Conservation (phyloP, 2,113 vertebrate genomes). For the Osmerus eperlanus region DNA sequence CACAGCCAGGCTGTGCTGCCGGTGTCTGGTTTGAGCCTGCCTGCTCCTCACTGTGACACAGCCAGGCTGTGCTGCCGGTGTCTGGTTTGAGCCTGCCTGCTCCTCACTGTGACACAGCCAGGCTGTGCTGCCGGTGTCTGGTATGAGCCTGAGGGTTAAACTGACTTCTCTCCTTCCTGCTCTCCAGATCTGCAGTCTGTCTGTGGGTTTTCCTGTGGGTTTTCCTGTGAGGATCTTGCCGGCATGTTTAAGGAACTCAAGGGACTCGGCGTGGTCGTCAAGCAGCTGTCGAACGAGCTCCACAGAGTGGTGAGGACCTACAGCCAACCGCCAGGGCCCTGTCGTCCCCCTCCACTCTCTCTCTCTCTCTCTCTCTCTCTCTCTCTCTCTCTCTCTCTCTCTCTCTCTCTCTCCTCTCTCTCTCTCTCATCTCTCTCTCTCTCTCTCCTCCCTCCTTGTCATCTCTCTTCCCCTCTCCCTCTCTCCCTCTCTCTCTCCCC, state of each 20-base stretch:
- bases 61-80: background rate
- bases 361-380: slow-evolving; percentile 17
- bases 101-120: background rate
- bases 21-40: slow-evolving; percentile 33
- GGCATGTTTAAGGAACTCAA: slow-evolving; percentile 89
- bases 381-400: slow-evolving; percentile 8
- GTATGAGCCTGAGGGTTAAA: background rate
- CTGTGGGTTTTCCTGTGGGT: slow-evolving; percentile 92
- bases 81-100: slow-evolving; percentile 35
- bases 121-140: background rate
- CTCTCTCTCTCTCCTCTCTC: background rate
- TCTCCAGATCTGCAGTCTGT: slow-evolving; percentile 79
- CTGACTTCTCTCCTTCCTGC: background rate
- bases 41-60: background rate
- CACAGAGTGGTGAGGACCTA: slow-evolving; percentile 84
- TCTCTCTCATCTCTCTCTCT: slow-evolving; percentile 7
- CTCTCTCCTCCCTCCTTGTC: slow-evolving; percentile 19
- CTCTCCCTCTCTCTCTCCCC: slow-evolving; percentile 23
- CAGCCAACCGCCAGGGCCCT: slow-evolving; percentile 31
- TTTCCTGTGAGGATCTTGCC: slow-evolving; percentile 90
- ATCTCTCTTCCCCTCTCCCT: slow-evolving; percentile 16
- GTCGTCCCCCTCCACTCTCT: slow-evolving; percentile 26
- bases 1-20: background rate
- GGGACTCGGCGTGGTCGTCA: slow-evolving; percentile 85
- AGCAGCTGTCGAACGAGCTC: slow-evolving; percentile 83